Evolutionary conservation across 1,140 invertebrate genomes (phyloP), one percentile per base, ranked within the genome.

Genomic region (Aphaenogaster rudis): DNA sequence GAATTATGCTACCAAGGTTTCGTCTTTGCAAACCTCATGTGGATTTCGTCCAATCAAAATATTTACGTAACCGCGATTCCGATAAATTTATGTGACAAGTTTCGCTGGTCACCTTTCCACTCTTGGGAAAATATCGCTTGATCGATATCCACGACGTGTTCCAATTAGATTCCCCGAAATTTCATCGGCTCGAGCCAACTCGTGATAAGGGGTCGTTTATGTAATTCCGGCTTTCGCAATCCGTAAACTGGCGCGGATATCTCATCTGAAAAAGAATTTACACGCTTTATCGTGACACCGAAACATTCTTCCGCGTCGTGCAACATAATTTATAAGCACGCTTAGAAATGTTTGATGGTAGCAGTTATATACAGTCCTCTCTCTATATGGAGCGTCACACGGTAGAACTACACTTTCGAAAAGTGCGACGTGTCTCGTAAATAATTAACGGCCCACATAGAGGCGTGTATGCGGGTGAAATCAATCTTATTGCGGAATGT

Each of bases 391-490:
- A 8, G 28, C 0, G 8, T 39, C 48, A 72, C 28, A 28, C 9
- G 11, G 0, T 36, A 67, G 66, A 82, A 17, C 15, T 39, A 61
- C 48, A 71, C 6, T 9, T 50, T 61, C 42, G 4, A 67, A 36
- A 66, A 74, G 80, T 82, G 15, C n/a, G n/a, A 82, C 48, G 39
- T 39, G n/a, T 39, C 11, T 21, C 11, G 17, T 84, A 63, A 76
- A 84, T 76, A 84, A 84, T 84, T 76, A 61, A 84, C 50, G 36
- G 8, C 11, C 28, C 11, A n/a, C 1, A n/a, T 42, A 54, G 13
- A n/a, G 36, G 9, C 39, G 1, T 3, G n/a, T 0, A 72, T 33
- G 28, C 28, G 52, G 42, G 9, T 54, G 69, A 76, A 84, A 84
- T 84, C 80, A 84, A 84, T 84, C 42, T 63, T 3, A 28, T 80